A percentile compares a stretch with the other conserved stretches of the same genome.
These are phyloP conservation scores for Merluccius polli DNA, from an alignment of 2,797 vertebrate species.

Conservation along the genomic window DNA sequence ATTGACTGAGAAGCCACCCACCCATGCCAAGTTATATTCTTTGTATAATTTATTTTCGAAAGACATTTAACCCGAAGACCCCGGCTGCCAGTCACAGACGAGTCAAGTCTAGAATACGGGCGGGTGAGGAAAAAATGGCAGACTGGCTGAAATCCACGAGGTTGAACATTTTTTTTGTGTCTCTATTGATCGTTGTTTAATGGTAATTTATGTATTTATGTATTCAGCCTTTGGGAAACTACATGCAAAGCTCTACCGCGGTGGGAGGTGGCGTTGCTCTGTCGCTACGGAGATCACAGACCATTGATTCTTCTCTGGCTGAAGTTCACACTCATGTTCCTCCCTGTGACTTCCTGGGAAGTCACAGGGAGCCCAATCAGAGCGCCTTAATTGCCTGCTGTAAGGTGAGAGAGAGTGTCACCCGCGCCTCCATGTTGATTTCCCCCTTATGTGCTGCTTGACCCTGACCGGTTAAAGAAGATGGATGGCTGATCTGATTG, in stretches of 20 bases:
- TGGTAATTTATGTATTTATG: not conserved
- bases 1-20: not conserved
- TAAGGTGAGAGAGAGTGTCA: not conserved
- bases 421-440: not conserved
- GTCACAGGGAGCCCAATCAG: slow-evolving; percentile 1
- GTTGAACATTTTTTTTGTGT: not conserved
- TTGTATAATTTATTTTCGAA: slow-evolving; percentile 34
- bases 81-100: slow-evolving; percentile 42
- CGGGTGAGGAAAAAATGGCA: not conserved
- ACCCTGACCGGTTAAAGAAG: too few species aligned
- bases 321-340: not conserved
- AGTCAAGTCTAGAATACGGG: not conserved
- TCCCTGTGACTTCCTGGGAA: not conserved
- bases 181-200: not conserved
- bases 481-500: too few species aligned
- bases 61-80: slow-evolving; percentile 52
- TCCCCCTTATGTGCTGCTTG: too few species aligned
- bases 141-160: not conserved
- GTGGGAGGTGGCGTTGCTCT: not conserved
- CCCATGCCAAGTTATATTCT: slow-evolving; percentile 44
- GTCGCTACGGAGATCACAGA: not conserved
- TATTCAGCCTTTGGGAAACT: not conserved
- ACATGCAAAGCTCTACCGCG: not conserved
- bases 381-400: not conserved
- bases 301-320: not conserved